These are phyloP conservation scores for Toxostoma redivivum DNA, from an alignment of 2,113 vertebrate genomes.

Conservation along the genomic window DNA sequence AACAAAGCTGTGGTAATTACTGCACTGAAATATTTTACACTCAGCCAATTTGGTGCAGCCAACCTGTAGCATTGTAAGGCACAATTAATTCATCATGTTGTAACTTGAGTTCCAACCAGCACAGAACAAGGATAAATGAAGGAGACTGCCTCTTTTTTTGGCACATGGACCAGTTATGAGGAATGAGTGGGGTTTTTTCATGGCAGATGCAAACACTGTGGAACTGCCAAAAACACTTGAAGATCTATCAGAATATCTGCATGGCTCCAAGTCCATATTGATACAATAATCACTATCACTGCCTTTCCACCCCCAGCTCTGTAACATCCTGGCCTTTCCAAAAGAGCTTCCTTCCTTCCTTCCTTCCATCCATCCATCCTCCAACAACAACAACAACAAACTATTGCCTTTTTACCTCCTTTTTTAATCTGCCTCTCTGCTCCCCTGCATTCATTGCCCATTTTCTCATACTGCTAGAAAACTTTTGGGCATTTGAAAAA, in stretches of 20 bases:
- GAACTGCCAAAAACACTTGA: background rate
- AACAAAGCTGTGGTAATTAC: background rate
- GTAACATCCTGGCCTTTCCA: background rate
- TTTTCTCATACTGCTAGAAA: background rate
- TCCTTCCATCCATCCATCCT: background rate
- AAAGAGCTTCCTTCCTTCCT: background rate
- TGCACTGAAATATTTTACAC: background rate
- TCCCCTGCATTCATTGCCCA: background rate
- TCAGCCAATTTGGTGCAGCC: background rate
- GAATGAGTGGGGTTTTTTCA: background rate
- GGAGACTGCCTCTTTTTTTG: background rate
- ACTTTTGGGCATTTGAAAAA: background rate
- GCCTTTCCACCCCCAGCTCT: background rate
- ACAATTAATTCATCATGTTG: background rate
- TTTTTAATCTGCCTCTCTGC: background rate
- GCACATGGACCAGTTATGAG: background rate
- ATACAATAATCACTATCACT: background rate
- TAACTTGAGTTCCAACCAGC: background rate
- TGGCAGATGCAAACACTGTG: background rate
- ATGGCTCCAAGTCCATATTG: accelerated
- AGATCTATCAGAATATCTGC: background rate
- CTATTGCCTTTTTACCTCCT: background rate
- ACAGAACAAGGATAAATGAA: constrained; percentile 7
- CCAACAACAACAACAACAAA: background rate
- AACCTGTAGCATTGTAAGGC: background rate